Evolutionary conservation across 2,113 vertebrate species (phyloP).

Genomic region (Pseudolaguvia tuberculata): DNA sequence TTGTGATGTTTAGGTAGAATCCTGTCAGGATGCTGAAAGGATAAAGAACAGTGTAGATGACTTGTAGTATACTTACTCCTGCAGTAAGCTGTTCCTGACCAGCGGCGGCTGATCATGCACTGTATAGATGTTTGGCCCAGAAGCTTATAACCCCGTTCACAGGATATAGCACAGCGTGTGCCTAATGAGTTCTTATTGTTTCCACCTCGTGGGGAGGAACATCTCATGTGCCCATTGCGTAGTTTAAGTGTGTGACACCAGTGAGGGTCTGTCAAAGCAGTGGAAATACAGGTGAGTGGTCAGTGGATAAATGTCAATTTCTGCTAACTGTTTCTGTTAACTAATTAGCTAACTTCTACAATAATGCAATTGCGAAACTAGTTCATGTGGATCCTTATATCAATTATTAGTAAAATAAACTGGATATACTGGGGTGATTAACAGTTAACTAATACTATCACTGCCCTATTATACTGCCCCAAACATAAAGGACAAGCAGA

Average conservation of each 20-base stretch:
- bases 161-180: conserved; percentile 82
- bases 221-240: conserved; percentile 79
- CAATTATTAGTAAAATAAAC: neutral
- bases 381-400: neutral
- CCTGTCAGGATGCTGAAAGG: no score
- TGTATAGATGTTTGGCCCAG: conserved; percentile 74
- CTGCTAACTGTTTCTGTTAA: no score
- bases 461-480: no score
- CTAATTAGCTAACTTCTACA: neutral
- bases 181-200: conserved; percentile 79
- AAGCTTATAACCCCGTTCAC: conserved; percentile 79
- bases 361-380: neutral
- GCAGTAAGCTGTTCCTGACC: conserved; percentile 86
- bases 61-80: conserved; percentile 73
- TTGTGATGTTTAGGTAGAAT: conserved; percentile 3
- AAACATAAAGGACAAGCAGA: no score
- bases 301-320: neutral
- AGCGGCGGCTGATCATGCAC: conserved; percentile 79
- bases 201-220: conserved; percentile 77
- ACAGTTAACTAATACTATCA: no score
- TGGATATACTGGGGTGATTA: neutral
- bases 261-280: conserved; percentile 67
- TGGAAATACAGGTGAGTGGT: neutral
- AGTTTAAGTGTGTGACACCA: conserved; percentile 83
- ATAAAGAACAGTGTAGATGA: neutral